Base-by-base conservation (phyloP, 2,113 vertebrate species). In the Rhagologus leucostigma region DNA sequence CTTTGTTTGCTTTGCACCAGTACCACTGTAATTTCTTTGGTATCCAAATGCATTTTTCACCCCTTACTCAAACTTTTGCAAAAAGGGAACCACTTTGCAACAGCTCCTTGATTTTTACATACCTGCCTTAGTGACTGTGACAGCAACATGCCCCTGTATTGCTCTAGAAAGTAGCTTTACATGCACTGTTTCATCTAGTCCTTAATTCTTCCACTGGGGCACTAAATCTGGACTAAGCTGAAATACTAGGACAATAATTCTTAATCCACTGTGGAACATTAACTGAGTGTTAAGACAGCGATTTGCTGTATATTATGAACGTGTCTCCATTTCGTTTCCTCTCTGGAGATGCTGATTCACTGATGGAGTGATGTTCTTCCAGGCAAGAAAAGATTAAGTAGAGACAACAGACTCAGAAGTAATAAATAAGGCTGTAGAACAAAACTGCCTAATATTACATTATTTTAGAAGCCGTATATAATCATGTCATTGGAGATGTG, bases 141-240 rank as follows among this genome's bases (percentile, higher is more conserved):
- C 59, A 89, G 73, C 69, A 92, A 76, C 76, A 65, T 42, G 57
- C 77, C 91, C 47, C 73, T 87, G 46, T 74, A 80, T 87, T 94
- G 83, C 92, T 96, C 76, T 94, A 90, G 88, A 93, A 96, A 88
- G 83, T 79, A 84, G 80, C 69, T 94, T 94, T 90, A 63, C 88
- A 71, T 81, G 62, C 76, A 57, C 86, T 88, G 95, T 94, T 97
- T 96, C 96, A 95, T 95, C 83, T 95, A 89, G 83, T 95, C 83
- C 77, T 96, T 96, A 96, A 97, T 96, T 96, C 93, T 96, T 97
- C 96, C 95, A 87, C 86, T 84, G 92, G 95, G 95, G 56, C 90
- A 90, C 96, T 97, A 96, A 96, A 97, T 96, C 92, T 96, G 90
- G 94, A 94, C 95, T 96, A 95, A 97, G 95, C 95, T 97, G 96